phyloP scores from a whole-genome alignment of 2,113 vertebrate species.

The Cephalopterus ornatus region DNA sequence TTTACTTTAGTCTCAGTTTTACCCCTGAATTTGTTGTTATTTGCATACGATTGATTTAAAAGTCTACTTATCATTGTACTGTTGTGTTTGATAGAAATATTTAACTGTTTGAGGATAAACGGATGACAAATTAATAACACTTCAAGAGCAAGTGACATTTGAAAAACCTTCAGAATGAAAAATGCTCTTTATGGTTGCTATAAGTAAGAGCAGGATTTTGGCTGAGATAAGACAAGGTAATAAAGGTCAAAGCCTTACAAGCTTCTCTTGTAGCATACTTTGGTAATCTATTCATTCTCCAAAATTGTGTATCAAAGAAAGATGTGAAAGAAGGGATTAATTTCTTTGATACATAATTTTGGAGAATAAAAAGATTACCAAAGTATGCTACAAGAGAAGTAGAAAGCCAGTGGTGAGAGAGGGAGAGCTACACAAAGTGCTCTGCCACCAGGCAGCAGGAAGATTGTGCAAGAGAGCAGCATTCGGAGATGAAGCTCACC shows the following conservation, averaged over 20 bases:
- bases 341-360: neutral
- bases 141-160: neutral
- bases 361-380: neutral
- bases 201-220: neutral
- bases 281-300: no score
- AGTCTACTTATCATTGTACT: neutral
- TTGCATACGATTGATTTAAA: neutral
- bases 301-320: neutral
- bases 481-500: neutral
- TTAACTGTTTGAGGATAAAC: neutral
- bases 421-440: neutral
- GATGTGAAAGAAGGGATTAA: neutral
- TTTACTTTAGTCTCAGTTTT: neutral
- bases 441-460: neutral
- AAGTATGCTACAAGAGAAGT: neutral
- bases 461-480: neutral
- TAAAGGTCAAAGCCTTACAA: neutral
- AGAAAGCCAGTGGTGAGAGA: neutral
- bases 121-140: neutral
- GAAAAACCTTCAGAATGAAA: neutral
- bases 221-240: neutral
- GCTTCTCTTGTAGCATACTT: no score
- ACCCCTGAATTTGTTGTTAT: neutral
- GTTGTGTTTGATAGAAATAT: neutral
- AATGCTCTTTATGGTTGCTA: accelerated